Evolutionary conservation across 2,888 invertebrate species (phyloP), one percentile per base, ranked within the genome.

Genomic region (Epinotia bilunana): DNA sequence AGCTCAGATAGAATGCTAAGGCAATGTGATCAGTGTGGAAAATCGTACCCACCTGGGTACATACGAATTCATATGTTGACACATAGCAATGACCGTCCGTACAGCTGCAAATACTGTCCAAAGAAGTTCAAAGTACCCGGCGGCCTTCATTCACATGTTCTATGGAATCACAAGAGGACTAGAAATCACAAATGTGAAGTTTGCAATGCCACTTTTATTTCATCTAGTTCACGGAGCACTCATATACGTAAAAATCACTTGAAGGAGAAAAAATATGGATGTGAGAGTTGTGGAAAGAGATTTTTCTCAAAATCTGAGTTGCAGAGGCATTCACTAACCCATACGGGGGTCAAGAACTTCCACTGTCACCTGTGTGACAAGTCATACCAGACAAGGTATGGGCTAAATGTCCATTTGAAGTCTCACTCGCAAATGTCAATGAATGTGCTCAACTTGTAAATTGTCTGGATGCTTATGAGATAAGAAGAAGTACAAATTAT

Each of bases 11-110:
- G 80, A 79, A 78, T 85, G 0, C 78, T 93, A 74, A 82, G 87
- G 5, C 94, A 94, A 72, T 94, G 94, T 81, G 94, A 94, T 77
- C 92, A 94, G 77, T 94, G 94, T 79, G 94, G 94, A 0, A 94
- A 94, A 78, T 94, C 94, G 1, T 94, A 94, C 78, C 93, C 93
- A 0, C 89, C 90, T 0, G 91, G 93, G 0, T 94, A 94, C 73
- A 94, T 94, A 55, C 83, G 88, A 78, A 88, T 92, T n/a, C 94
- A 94, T 76, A 92, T 94, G 90, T 78, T 90, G 18, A 94, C 92
- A 16, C 94, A 94, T 62, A 88, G 93, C 70, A 88, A 84, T 73
- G 88, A 92, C 58, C 83, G 89, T 7, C 86, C 89, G 0, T 94
- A 93, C 78, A 88, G 90, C 74, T 94, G 94, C 79, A 91, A 92